Base-by-base conservation (phyloP, 2,113 vertebrate species). In the Vicugna pacos region DNA sequence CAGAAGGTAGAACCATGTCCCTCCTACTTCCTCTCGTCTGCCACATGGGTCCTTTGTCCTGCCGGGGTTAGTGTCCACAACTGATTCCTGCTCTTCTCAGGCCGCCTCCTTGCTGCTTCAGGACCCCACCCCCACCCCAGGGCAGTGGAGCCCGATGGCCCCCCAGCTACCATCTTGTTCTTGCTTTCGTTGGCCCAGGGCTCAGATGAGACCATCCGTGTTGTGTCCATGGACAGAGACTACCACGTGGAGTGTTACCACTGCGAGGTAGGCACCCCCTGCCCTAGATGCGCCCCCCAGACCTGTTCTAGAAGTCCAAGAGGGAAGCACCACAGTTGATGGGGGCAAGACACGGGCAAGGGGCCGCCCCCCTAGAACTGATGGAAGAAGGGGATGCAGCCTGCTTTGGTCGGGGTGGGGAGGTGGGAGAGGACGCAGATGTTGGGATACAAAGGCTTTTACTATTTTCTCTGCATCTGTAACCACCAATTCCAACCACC, bases 161-260 rank as follows among this genome's bases (percentile, higher is more conserved):
- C 32, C 83, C 42, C 75, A 35, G 13, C 91, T 9, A n/a, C 20
- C 10, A 38, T 80, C 54, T 35, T 22, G 2, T 92, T 91, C 94
- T 81, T 83, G 4, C 69, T 81, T 93, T 81, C 56, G 35, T 97
- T 19, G 32, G 81, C 94, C 94, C 98, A 99, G 99, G 99, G 99
- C 1, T 99, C 99, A 26, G 99, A 99, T 54, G 99, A 99, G 98
- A 99, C 99, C 56, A 99, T 99, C 93, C 99, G 99, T 8, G 99
- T 99, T 1, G 99, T 99, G 54, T 99, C 99, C 91, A 99, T 99
- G 99, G 99, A 99, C 98, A 99, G 99, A 97, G 99, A 99, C 98
- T 99, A 99, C 97, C 99, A 99, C 0, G 99, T 99, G 97, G 99
- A 99, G 76, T 99, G 99, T 83, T 99, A 99, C 92, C 99, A 99